phyloP scores from a whole-genome alignment of 2,113 vertebrate genomes.

The Microcebus jonahi region DNA sequence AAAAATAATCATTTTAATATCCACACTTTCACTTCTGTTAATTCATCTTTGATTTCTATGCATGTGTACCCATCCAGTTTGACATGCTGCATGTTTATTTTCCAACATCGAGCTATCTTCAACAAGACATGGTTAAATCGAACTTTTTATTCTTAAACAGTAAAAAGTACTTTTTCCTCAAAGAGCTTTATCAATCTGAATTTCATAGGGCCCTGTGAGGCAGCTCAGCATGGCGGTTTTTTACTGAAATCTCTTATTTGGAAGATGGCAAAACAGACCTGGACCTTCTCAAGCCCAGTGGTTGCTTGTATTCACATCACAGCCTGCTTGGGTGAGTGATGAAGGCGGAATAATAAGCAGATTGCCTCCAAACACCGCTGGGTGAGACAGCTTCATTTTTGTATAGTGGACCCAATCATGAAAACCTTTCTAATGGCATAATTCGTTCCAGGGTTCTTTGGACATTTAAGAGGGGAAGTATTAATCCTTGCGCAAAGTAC shows the following conservation, averaged over 20 bases:
- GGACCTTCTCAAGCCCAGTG: not conserved
- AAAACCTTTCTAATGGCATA: not conserved
- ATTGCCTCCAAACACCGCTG: not conserved
- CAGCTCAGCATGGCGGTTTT: not conserved
- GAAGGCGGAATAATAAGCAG: not conserved
- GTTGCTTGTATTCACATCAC: not conserved
- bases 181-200: slow-evolving; percentile 27
- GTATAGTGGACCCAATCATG: not conserved
- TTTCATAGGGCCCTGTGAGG: not conserved
- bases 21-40: slow-evolving; percentile 46
- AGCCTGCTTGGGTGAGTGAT: not conserved
- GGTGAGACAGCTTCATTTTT: not conserved
- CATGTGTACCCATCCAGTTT: not conserved
- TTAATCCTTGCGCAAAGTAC: not conserved
- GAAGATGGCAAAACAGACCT: not conserved
- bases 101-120: not conserved
- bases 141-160: slow-evolving; percentile 29
- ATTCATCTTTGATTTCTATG: not conserved
- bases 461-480: not conserved
- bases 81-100: not conserved
- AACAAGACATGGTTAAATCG: not conserved
- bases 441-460: not conserved
- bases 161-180: not conserved
- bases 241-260: not conserved
- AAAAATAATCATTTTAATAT: slow-evolving; percentile 76